A percentile compares a stretch with the other conserved stretches of the same genome.
These are phyloP conservation scores for Orthosia incerta DNA, from an alignment of 2,888 invertebrate species.

Conservation along the genomic window DNA sequence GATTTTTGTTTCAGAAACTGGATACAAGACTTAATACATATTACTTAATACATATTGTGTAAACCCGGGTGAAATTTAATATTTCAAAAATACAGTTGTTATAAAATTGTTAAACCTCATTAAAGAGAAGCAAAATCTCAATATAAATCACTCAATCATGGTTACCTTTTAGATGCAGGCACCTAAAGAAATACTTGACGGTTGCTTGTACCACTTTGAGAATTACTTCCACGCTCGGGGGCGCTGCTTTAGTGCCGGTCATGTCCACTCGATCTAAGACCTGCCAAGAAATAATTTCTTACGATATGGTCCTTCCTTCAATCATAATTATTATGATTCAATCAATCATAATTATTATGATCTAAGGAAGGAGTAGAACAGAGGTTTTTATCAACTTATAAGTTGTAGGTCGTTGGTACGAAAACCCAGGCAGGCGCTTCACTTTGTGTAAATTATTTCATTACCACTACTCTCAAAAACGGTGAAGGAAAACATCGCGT, in stretches of 20 bases:
- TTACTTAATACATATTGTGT: too few species aligned
- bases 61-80: background rate
- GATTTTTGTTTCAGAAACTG: background rate
- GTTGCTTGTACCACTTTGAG: slow-evolving; percentile 93
- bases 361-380: too few species aligned
- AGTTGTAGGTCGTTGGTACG: too few species aligned
- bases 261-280: slow-evolving; percentile 93
- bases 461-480: too few species aligned
- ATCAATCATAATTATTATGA: too few species aligned
- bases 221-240: slow-evolving; percentile 92
- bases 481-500: too few species aligned
- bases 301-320: too few species aligned
- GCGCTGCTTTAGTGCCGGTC: slow-evolving; percentile 90
- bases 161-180: slow-evolving; percentile 92
- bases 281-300: slow-evolving; percentile 63
- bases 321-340: too few species aligned
- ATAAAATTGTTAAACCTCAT: background rate
- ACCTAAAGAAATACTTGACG: slow-evolving; percentile 95
- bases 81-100: background rate
- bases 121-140: background rate
- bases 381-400: too few species aligned
- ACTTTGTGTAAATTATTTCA: too few species aligned
- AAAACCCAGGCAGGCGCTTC: too few species aligned
- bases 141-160: background rate
- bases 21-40: background rate